Evolutionary conservation across 2,888 invertebrate genomes (phyloP).

Genomic region (Diogma glabrata): DNA sequence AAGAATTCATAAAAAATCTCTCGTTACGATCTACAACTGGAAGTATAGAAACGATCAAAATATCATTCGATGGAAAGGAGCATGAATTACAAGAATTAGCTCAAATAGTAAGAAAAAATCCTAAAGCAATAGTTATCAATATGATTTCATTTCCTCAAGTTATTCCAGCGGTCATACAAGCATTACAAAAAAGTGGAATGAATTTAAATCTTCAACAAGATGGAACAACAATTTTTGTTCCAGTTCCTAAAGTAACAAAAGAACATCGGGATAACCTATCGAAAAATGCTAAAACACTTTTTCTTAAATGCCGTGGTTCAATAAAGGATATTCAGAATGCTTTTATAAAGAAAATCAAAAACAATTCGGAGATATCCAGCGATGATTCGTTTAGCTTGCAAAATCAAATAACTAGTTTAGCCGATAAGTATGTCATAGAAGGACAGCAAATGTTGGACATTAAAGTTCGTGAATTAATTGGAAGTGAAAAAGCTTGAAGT

Average conservation of each 20-base stretch:
- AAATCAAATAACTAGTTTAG: conserved; percentile 56
- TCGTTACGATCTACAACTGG: conserved; percentile 70
- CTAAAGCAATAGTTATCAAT: conserved; percentile 75
- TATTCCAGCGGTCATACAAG: conserved; percentile 63
- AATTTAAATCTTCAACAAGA: conserved; percentile 93
- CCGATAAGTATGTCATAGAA: conserved; percentile 51
- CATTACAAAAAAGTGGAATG: conserved; percentile 70
- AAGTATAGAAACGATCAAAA: conserved; percentile 62
- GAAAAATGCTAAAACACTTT: conserved; percentile 75
- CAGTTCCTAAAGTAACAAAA: conserved; percentile 85
- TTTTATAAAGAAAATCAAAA: conserved; percentile 57
- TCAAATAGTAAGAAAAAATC: conserved; percentile 76
- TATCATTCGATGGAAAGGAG: conserved; percentile 66
- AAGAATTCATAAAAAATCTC: conserved; percentile 67
- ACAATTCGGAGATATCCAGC: conserved; percentile 53
- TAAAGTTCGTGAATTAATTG: conserved; percentile 68
- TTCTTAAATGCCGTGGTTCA: conserved; percentile 63
- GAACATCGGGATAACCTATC: conserved; percentile 83
- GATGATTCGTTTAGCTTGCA: conserved; percentile 56
- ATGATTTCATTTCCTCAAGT: conserved; percentile 77
- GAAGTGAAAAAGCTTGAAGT: neutral
- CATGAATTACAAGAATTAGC: conserved; percentile 80
- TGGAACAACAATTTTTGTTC: conserved; percentile 78
- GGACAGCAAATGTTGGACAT: conserved; percentile 51
- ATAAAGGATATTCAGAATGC: conserved; percentile 67